Conservation (phyloP, 2,888 invertebrate species). For the Portevinia maculata region DNA sequence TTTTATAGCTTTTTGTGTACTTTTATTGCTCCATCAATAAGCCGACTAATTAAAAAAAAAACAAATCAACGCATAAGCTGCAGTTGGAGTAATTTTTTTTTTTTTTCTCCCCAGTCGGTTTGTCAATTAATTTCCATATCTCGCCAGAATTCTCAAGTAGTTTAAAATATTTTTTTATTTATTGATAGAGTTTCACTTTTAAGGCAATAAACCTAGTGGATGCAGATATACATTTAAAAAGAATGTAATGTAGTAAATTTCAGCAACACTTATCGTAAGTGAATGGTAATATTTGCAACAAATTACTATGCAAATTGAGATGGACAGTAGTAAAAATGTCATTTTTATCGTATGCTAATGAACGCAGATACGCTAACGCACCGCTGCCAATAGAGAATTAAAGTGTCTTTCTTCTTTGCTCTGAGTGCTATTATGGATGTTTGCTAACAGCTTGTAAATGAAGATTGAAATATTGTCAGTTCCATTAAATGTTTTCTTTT, state of each 20-base stretch:
- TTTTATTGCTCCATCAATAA: slow-evolving; percentile 4
- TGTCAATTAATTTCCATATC: slow-evolving; percentile 58
- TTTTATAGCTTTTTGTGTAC: slow-evolving; percentile 20
- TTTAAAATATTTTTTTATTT: slow-evolving; percentile 53
- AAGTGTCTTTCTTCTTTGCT: slow-evolving; percentile 19
- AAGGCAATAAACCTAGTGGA: not conserved
- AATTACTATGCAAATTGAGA: slow-evolving; percentile 55
- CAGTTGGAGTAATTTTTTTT: slow-evolving; percentile 14
- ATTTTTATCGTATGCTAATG: slow-evolving; percentile 55
- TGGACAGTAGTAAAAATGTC: slow-evolving; percentile 52
- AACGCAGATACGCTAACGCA: slow-evolving; percentile 3
- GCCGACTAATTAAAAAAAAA: slow-evolving; percentile 29
- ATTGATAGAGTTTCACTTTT: slow-evolving; percentile 51
- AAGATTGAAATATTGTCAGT: slow-evolving; percentile 57
- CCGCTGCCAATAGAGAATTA: not conserved
- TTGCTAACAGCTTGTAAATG: slow-evolving; percentile 62
- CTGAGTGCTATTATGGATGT: slow-evolving; percentile 32
- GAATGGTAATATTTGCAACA: slow-evolving; percentile 29
- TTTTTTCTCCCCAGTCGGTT: not conserved
- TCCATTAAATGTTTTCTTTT: slow-evolving; percentile 2
- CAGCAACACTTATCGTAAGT: not conserved
- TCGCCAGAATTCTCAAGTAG: slow-evolving; percentile 31
- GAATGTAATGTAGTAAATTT: not conserved
- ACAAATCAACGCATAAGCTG: not conserved
- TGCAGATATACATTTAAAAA: not conserved